phyloP scores from a whole-genome alignment of 1,140 invertebrate genomes.

The Drosophila sulfurigaster region DNA sequence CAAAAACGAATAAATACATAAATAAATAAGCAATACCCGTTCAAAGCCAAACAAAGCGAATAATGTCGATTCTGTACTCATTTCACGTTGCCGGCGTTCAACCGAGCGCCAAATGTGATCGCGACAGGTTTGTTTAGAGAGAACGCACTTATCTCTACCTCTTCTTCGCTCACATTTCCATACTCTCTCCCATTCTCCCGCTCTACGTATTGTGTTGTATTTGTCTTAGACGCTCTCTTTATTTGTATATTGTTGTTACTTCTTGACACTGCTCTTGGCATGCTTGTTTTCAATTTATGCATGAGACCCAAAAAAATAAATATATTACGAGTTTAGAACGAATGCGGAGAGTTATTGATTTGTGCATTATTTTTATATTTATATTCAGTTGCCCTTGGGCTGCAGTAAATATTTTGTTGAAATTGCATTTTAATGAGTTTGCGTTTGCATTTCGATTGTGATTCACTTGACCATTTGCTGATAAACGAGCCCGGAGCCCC shows the following conservation, averaged over 20 bases:
- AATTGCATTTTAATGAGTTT: conserved; percentile 24
- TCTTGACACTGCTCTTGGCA: conserved; percentile 31
- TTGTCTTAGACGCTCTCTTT: conserved; percentile 20
- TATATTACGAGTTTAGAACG: not conserved
- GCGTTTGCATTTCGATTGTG: conserved; percentile 3
- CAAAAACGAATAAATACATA: conserved; percentile 29
- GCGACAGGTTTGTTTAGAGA: conserved; percentile 36
- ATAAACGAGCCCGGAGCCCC: conserved; percentile 26
- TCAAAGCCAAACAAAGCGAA: conserved; percentile 64
- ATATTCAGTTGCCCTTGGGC: conserved; percentile 18
- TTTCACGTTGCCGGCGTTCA: conserved; percentile 32
- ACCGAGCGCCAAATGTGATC: conserved; percentile 22
- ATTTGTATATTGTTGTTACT: conserved; percentile 33
- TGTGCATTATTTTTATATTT: conserved; percentile 6
- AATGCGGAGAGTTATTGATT: conserved; percentile 10
- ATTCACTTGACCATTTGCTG: conserved; percentile 37
- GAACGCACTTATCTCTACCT: conserved; percentile 11
- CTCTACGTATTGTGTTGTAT: conserved; percentile 1
- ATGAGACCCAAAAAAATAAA: conserved; percentile 12
- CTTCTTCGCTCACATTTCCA: not conserved
- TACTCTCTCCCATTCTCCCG: not conserved
- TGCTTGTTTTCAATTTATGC: conserved; percentile 24
- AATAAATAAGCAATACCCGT: conserved; percentile 62
- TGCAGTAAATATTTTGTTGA: conserved; percentile 3
- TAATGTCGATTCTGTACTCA: conserved; percentile 45